phyloP scores from a whole-genome alignment of 2,797 vertebrate species.

The Artibeus lituratus region DNA sequence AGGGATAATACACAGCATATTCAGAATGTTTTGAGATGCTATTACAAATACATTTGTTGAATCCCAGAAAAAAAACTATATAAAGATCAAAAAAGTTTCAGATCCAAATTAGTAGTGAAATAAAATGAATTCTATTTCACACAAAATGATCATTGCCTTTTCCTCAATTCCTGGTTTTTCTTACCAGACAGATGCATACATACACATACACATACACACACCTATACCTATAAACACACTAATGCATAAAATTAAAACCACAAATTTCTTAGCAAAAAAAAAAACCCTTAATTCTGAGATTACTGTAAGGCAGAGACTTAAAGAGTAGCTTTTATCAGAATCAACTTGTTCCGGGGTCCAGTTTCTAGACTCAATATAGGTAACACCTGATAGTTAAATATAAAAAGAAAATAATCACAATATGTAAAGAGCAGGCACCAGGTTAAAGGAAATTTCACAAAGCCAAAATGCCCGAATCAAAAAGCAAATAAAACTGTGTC shows the following conservation, averaged over 20 bases:
- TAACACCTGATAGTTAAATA: slow-evolving; percentile 20
- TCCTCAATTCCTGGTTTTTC: slow-evolving; percentile 11
- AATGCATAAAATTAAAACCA: slow-evolving; percentile 22
- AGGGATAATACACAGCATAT: not conserved
- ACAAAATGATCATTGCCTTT: slow-evolving; percentile 19
- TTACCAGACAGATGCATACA: not conserved
- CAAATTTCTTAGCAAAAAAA: slow-evolving; percentile 10
- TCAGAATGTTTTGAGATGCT: not conserved
- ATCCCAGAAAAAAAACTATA: not conserved
- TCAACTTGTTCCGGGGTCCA: not conserved
- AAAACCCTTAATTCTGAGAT: not conserved
- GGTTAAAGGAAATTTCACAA: slow-evolving; percentile 35
- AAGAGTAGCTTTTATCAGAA: not conserved
- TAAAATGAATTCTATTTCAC: slow-evolving; percentile 1
- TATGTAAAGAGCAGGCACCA: slow-evolving; percentile 43
- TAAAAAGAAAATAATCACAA: slow-evolving; percentile 25
- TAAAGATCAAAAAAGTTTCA: slow-evolving; percentile 27
- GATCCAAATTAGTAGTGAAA: not conserved
- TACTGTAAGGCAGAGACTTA: not conserved
- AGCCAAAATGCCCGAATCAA: slow-evolving; percentile 38
- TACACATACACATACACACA: not conserved
- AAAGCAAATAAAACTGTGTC: slow-evolving; percentile 37
- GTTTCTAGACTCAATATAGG: slow-evolving; percentile 25
- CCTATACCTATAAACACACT: not conserved
- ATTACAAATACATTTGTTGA: slow-evolving; percentile 27